Base-by-base conservation (phyloP, 2,113 vertebrate genomes). In the Prolemur simus region DNA sequence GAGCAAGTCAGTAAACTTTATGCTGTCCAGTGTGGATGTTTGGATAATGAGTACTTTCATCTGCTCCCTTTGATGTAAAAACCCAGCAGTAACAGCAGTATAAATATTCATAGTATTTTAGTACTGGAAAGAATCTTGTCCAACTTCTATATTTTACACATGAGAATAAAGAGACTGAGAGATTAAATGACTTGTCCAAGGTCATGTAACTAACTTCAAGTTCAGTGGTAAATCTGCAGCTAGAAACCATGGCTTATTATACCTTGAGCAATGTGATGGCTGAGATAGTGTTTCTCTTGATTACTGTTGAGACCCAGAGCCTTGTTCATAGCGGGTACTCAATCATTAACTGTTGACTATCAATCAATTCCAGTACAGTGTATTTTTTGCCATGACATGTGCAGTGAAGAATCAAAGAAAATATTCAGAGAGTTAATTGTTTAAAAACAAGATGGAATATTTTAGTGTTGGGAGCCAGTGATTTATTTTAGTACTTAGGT, bases 401-500 rank as follows among this genome's bases (percentile, higher is more conserved):
- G 2, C 39, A 82, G 6, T 39, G 42, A 68, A 80, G 73, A 96
- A 97, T 81, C 23, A 76, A 39, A 64, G 60, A 64, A 94, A 87
- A 39, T 47, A 66, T 63, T 88, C n/a, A 58, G 89, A 92, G 14
- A 47, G 74, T 64, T 80, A 82, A 91, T 17, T 82, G 78, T 89
- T 37, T 2, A 87, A 47, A 73, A 71, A 7, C 14, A 74, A 10
- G 52, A 76, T 14, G 81, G 18, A 58, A 42, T 86, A 87, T 86
- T 82, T 96, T 68, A 87, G 81, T 87, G 14, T 21, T 60, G 10
- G 32, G 37, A 0, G 4, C 39, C 34, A 17, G 27, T 56, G 77
- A 74, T 96, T 97, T 81, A 68, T 94, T 87, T 93, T 64, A 54
- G 37, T 77, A 69, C 10, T 87, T 97, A 92, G 64, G 56, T 68